phyloP scores from a whole-genome alignment of 2,888 invertebrate species.

The Ligdia adustata region DNA sequence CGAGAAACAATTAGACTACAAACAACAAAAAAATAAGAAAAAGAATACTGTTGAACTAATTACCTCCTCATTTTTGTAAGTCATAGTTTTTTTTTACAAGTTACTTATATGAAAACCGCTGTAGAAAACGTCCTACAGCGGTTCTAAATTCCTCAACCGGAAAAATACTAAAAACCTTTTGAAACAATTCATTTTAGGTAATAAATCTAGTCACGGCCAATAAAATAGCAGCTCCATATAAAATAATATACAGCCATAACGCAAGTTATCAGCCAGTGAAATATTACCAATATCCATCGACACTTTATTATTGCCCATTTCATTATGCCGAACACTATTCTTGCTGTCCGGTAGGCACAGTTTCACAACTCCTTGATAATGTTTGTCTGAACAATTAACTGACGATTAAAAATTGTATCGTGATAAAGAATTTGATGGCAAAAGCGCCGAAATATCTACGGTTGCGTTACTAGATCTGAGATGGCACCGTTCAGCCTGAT shows the following conservation, averaged over 20 bases:
- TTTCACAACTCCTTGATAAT: not conserved
- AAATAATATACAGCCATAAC: constrained; percentile 17
- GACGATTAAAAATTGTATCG: not conserved
- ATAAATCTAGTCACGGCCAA: constrained; percentile 17
- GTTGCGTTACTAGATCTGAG: too few relatives aligned
- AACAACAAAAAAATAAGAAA: too few relatives aligned
- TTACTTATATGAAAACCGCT: too few relatives aligned
- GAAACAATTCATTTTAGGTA: constrained; percentile 4
- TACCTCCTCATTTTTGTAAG: too few relatives aligned
- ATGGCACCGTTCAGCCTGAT: too few relatives aligned
- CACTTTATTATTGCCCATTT: constrained; percentile 25
- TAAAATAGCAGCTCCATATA: constrained; percentile 18
- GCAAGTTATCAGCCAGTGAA: constrained; percentile 7
- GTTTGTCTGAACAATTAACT: too few relatives aligned
- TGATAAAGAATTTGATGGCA: too few relatives aligned
- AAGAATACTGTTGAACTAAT: too few relatives aligned
- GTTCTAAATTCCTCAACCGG: constrained; percentile 2
- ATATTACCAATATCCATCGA: constrained; percentile 23
- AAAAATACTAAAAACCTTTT: not conserved
- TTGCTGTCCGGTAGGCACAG: not conserved
- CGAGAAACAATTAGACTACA: too few relatives aligned
- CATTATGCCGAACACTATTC: constrained; percentile 20
- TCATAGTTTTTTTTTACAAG: too few relatives aligned
- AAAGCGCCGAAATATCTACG: too few relatives aligned
- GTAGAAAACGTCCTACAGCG: too few relatives aligned